Base-by-base conservation (phyloP, 2,113 vertebrate species). In the Meleagris gallopavo region DNA sequence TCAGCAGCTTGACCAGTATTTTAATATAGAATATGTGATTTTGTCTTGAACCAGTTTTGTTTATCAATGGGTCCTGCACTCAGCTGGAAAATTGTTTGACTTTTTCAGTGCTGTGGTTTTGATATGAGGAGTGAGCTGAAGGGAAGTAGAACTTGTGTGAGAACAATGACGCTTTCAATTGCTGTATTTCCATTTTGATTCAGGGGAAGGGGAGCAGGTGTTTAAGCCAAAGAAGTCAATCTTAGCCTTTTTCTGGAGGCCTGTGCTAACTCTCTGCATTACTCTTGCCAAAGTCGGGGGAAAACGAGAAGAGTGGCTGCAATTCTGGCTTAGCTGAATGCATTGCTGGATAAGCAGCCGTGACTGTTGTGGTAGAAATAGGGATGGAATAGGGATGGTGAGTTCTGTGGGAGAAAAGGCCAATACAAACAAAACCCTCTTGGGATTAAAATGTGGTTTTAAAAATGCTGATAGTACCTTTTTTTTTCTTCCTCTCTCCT, bases 61-160 rank as follows among this genome's bases (percentile, higher is more conserved):
- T 93, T 95, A 74, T 60, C 61, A 86, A 9, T 58, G 43, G 82
- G 24, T 69, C 43, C 86, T 90, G 79, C 79, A 92, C 73, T 54
- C 81, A 94, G 41, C 82, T 94, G 78, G 83, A 94, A 95, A 89
- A 88, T 57, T 71, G 73, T 81, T 94, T 93, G 88, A 81, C 93
- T 95, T 88, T 83, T 69, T 91, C 91, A 93, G 66, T 89, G 72
- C 75, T 71, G 38, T 62, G 86, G 48, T 83, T 93, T 88, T 93
- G 77, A 80, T 83, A 66, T 60, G 30, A 64, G 36, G 22, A 78
- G n/a, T 76, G 78, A 72, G 10, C 86, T 81, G 45, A 73, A 75
- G 89, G 69, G 79, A 94, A 81, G 58, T 69, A 72, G 92, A 92
- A 89, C 74, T 65, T 70, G 67, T 74, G 82, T 93, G 92, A 78